Evolutionary conservation across 2,797 vertebrate species (phyloP).

Genomic region (Craterocephalus amniculus): DNA sequence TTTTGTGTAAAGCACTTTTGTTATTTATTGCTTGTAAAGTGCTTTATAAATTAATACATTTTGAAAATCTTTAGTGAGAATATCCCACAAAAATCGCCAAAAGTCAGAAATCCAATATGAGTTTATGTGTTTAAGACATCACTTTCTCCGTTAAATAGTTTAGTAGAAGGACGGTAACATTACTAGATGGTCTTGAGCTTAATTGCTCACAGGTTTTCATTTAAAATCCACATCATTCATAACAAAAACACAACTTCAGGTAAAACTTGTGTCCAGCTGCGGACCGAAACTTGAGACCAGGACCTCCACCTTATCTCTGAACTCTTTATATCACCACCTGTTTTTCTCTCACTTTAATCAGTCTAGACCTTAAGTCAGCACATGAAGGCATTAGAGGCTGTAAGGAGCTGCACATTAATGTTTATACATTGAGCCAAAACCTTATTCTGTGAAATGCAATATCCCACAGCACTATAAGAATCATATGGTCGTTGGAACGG

Average conservation of each 20-base stretch:
- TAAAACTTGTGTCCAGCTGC: constrained; percentile 42
- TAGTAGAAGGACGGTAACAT: background rate
- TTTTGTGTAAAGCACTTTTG: too few relatives aligned
- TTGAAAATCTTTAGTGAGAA: too few relatives aligned
- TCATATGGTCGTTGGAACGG: constrained; percentile 48
- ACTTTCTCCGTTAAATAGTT: background rate
- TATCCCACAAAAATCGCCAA: too few relatives aligned
- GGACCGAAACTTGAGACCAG: constrained; percentile 32
- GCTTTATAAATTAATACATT: too few relatives aligned
- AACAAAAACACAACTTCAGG: constrained; percentile 1
- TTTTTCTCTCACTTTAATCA: constrained; percentile 44
- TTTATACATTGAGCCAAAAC: constrained; percentile 36
- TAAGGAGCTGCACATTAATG: constrained; percentile 37
- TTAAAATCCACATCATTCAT: constrained; percentile 5
- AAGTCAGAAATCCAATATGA: too few relatives aligned
- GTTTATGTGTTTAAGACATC: background rate
- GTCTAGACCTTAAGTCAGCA: constrained; percentile 67
- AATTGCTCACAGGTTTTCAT: background rate
- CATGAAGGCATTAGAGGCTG: constrained; percentile 9
- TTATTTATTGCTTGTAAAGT: too few relatives aligned
- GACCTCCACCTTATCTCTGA: constrained; percentile 36
- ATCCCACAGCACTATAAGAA: constrained; percentile 44
- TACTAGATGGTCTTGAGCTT: background rate
- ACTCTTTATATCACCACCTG: constrained; percentile 30
- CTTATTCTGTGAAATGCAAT: constrained; percentile 57